Evolutionary conservation across 2,797 vertebrate species (phyloP).

Genomic region (Scolopax rusticola): DNA sequence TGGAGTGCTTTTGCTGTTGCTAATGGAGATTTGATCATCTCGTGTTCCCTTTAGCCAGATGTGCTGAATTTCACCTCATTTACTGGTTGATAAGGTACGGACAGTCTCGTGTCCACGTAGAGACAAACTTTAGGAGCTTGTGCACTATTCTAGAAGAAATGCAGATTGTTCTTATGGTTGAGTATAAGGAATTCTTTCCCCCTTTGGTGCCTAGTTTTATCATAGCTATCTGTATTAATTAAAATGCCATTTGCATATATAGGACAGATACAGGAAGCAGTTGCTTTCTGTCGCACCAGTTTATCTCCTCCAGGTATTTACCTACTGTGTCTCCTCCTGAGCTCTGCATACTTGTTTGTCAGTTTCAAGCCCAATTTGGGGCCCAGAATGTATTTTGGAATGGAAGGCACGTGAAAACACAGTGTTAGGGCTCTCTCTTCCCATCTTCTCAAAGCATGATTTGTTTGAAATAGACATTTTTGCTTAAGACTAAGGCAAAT

Average conservation of each 20-base stretch:
- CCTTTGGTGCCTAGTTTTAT: background rate
- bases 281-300: background rate
- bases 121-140: background rate
- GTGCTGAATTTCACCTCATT: background rate
- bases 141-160: background rate
- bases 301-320: background rate
- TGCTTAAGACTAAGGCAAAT: background rate
- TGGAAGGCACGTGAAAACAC: background rate
- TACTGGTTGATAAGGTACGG: background rate
- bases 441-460: background rate
- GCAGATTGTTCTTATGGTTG: background rate
- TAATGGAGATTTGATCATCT: background rate
- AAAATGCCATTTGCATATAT: rapidly evolving
- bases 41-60: background rate
- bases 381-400: background rate
- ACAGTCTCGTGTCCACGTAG: background rate
- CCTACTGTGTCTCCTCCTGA: background rate
- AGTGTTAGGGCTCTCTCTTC: background rate
- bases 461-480: background rate
- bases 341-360: background rate
- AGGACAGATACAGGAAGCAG: background rate
- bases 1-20: background rate
- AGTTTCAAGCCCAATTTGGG: background rate
- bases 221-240: too few relatives aligned
- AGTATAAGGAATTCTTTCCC: background rate